Conservation (phyloP, 2,888 invertebrate species). For the Fissipunctia ypsillon region DNA sequence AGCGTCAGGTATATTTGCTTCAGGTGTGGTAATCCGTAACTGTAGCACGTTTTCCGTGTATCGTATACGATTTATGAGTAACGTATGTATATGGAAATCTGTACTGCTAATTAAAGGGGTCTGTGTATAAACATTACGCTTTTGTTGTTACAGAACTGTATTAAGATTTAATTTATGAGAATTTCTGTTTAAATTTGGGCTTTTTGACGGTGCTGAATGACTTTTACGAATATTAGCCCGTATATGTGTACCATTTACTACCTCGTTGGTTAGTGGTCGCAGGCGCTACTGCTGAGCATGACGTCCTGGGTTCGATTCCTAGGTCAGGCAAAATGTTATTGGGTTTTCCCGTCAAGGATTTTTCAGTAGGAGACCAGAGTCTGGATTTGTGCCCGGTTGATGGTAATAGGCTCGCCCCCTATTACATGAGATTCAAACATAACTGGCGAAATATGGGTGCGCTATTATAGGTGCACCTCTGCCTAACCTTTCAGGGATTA, state of each 20-base stretch:
- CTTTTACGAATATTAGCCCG: not conserved
- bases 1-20: not conserved
- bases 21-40: conserved; percentile 37
- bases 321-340: no score
- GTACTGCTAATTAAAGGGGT: conserved; percentile 63
- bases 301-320: no score
- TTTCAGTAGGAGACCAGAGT: no score
- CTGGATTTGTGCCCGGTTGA: no score
- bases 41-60: conserved; percentile 57
- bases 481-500: no score
- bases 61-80: conserved; percentile 61
- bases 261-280: not conserved
- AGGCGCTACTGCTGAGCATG: no score
- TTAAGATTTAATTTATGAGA: conserved; percentile 33
- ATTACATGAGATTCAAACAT: no score
- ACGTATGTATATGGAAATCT: conserved; percentile 64
- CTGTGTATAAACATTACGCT: conserved; percentile 45
- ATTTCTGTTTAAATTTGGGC: conserved; percentile 28
- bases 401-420: no score
- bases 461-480: no score
- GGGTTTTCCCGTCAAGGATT: no score
- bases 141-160: conserved; percentile 28
- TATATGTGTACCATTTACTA: not conserved
- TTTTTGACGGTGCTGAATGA: not conserved
- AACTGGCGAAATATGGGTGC: no score